These are phyloP conservation scores for Porites evermanni DNA, from an alignment of 92 coral and sea anemone genomes.

Conservation along the genomic window DNA sequence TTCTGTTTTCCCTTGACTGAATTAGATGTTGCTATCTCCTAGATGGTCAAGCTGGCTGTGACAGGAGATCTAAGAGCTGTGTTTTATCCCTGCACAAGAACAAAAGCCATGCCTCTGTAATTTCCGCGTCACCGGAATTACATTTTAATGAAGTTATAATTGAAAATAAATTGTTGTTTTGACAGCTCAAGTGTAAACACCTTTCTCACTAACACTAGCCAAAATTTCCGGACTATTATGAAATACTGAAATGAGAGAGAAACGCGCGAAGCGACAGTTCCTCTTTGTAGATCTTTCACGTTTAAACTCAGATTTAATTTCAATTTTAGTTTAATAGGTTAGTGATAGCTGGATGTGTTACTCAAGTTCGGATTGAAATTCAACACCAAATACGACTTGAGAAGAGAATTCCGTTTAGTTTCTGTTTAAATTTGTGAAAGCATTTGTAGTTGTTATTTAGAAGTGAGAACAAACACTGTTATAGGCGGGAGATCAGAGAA, in stretches of 20 bases:
- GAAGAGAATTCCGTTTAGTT: background rate
- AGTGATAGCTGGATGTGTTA: background rate
- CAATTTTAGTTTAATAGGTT: background rate
- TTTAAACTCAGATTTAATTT: slow-evolving; percentile 1
- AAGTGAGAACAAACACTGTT: background rate
- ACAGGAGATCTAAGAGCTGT: background rate
- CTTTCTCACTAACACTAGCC: background rate
- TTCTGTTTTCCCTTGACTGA: background rate
- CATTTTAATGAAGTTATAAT: slow-evolving; percentile 72
- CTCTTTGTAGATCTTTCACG: no score
- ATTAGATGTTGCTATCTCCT: background rate
- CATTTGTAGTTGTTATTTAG: background rate
- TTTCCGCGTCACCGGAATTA: slow-evolving; percentile 91
- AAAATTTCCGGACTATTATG: slow-evolving; percentile 43
- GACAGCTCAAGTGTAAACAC: slow-evolving; percentile 38
- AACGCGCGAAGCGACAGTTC: background rate
- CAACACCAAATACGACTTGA: background rate
- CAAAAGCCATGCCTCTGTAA: slow-evolving; percentile 67
- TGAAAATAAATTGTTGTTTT: slow-evolving; percentile 52
- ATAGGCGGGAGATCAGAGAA: background rate
- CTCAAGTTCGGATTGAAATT: background rate
- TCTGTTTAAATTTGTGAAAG: background rate
- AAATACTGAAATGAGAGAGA: background rate
- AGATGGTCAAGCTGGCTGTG: slow-evolving; percentile 15
- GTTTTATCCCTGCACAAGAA: slow-evolving; percentile 54